Conservation (phyloP, 2,888 invertebrate species). For the Seira musarum region DNA sequence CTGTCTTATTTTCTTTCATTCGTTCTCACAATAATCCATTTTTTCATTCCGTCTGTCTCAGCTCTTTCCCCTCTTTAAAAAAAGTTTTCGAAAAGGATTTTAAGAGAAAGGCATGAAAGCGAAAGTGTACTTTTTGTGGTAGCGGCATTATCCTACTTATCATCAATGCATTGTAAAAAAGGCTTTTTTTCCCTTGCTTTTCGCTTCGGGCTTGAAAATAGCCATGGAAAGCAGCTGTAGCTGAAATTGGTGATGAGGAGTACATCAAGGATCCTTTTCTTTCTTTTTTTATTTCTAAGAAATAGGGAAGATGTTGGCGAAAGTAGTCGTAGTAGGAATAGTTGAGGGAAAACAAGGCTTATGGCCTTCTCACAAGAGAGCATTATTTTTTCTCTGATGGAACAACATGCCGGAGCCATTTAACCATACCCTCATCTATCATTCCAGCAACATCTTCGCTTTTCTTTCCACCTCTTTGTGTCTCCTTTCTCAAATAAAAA, state of each 20-base stretch:
- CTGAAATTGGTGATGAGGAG: slow-evolving; percentile 28
- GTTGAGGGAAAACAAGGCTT: neutral
- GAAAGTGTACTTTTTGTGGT: slow-evolving; percentile 6
- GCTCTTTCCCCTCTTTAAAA: neutral
- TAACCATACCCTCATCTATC: slow-evolving; percentile 63
- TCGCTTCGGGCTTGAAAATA: neutral
- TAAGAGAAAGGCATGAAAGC: neutral
- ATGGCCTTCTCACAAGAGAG: neutral
- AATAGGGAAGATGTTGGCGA: neutral
- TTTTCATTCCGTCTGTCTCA: slow-evolving; percentile 49
- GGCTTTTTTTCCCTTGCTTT: neutral
- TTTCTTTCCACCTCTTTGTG: slow-evolving; percentile 29
- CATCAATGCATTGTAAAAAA: neutral
- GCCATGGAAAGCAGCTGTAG: slow-evolving; percentile 36
- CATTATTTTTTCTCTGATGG: neutral
- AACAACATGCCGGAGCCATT: slow-evolving; percentile 52
- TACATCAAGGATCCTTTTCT: slow-evolving; percentile 14
- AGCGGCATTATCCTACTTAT: slow-evolving; percentile 3
- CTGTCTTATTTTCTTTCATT: neutral
- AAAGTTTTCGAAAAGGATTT: neutral
- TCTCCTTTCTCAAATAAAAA: slow-evolving; percentile 16
- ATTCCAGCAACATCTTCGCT: slow-evolving; percentile 61
- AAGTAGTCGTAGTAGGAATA: neutral
- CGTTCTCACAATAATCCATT: slow-evolving; percentile 34
- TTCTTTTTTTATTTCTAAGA: neutral